Evolutionary conservation across 2,888 invertebrate genomes (phyloP).

Genomic region (Ariolimax columbianus): DNA sequence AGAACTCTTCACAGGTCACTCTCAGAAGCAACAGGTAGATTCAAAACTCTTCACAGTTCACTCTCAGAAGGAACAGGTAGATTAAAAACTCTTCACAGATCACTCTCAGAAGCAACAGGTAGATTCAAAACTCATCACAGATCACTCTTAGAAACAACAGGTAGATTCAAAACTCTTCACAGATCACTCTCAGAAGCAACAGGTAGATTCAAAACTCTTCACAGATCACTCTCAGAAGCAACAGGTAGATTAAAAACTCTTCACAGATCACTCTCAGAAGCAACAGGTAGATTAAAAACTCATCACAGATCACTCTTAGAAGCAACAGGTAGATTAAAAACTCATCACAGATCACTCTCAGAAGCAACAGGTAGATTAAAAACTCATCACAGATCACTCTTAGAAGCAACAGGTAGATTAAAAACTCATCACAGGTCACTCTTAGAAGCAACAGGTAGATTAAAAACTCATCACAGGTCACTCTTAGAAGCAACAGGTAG

Average conservation of each 20-base stretch:
- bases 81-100: constrained; percentile 91
- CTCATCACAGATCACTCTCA: no score
- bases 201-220: constrained; percentile 86
- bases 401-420: constrained; percentile 85
- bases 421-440: no score
- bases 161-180: constrained; percentile 91
- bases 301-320: constrained; percentile 88
- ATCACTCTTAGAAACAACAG: constrained; percentile 84
- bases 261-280: no score
- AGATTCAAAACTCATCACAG: constrained; percentile 87
- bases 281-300: no score
- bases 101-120: constrained; percentile 87
- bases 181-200: constrained; percentile 88
- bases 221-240: constrained; percentile 87
- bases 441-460: no score
- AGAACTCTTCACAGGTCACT: constrained; percentile 90
- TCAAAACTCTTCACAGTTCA: constrained; percentile 89
- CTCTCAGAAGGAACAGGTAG: no score
- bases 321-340: constrained; percentile 85
- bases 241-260: constrained; percentile 84
- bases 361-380: no score
- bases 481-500: constrained; percentile 86
- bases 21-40: constrained; percentile 85
- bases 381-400: constrained; percentile 89
- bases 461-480: constrained; percentile 90